Evolutionary conservation across 1,140 invertebrate species (phyloP).

Genomic region (Cotesia chilonis): DNA sequence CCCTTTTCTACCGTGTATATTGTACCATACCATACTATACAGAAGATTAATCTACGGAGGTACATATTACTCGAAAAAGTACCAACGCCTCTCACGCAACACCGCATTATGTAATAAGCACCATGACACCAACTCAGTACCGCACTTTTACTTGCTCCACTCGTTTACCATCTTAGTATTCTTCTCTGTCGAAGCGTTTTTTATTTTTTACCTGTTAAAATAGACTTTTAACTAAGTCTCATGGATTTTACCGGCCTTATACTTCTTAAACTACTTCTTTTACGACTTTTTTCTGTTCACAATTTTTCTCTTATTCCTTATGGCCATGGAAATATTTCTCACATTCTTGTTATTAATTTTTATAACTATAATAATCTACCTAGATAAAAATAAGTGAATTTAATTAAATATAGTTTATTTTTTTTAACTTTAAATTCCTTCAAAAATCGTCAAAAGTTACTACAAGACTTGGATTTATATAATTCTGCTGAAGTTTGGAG

Average conservation of each 20-base stretch:
- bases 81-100: slow-evolving; percentile 38
- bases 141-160: not conserved
- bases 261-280: no score
- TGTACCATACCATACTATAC: not conserved
- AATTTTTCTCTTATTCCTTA: no score
- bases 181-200: slow-evolving; percentile 7
- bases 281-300: no score
- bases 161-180: slow-evolving; percentile 24
- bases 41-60: slow-evolving; percentile 32
- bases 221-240: slow-evolving; percentile 12
- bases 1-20: not conserved
- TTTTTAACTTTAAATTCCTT: no score
- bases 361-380: not conserved
- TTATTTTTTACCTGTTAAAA: not conserved
- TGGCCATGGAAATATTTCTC: no score
- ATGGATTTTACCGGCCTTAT: not conserved
- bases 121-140: slow-evolving; percentile 20
- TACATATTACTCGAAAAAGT: slow-evolving; percentile 31
- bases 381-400: no score
- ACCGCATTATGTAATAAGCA: slow-evolving; percentile 40
- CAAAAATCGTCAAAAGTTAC: no score
- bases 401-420: no score
- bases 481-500: not conserved
- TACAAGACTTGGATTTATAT: no score
- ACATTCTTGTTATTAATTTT: no score